Base-by-base conservation (phyloP, 2,113 vertebrate species). In the Colaptes auratus region DNA sequence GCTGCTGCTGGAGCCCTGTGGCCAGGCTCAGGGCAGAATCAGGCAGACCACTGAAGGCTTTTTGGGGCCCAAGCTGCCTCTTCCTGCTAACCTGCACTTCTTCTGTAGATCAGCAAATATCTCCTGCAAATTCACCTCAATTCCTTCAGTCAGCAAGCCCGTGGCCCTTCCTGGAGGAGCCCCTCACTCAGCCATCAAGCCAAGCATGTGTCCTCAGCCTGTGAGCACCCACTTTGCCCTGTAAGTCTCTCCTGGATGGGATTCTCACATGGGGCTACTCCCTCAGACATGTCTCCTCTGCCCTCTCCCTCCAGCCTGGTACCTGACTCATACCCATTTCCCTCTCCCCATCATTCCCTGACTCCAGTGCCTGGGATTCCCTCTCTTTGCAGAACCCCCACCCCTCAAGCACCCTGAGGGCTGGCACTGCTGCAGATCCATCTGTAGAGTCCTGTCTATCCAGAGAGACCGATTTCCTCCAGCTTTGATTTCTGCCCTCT, bases 321-420 rank as follows among this genome's bases (percentile, higher is more conserved):
- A n/a, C 25, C 18, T 15, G 2, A 33, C 4, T 19, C 28, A 28
- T 83, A 24, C 4, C 11, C 16, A 4, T 7, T 69, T 80, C 13
- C 16, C 21, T 65, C 25, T 86, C 39, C 31, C 19, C 14, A 28
- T 71, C 24, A 8, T 33, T 78, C 52, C 36, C 35, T 44, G n/a
- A 36, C 15, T 9, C n/a, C 39, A 24, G 15, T 67, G 28, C 25
- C 44, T 63, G 63, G 27, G 12, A 64, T 66, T 42, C 50, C 25
- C 11, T 78, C 15, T 78, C 44, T 69, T 3, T 6, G 30, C 21
- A 92, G 35, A 92, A 6, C 6, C 48, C 55, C 12, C n/a, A 2
- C 15, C 15, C 35, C 31, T 35, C 1, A 0, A n/a, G 59, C 33
- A 46, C 7, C 33, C 61, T 10, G 19, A 1, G 0, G 19, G 46